Base-by-base conservation (phyloP, 2,888 invertebrate genomes). In the Nomada lathburiana region DNA sequence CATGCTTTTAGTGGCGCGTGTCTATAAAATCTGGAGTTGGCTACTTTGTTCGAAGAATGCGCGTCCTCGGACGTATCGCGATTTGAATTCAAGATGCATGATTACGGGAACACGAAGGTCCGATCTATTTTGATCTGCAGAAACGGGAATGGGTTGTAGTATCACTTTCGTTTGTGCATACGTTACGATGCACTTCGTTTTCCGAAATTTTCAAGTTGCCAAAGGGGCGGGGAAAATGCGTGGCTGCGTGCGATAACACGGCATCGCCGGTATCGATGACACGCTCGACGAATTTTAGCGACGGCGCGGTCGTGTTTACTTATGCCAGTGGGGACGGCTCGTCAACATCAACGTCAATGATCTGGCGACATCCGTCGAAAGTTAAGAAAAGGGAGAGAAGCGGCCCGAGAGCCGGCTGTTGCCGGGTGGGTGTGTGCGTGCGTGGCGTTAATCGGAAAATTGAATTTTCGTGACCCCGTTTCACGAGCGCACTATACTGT, bases 401-500 rank as follows among this genome's bases (percentile, higher is more conserved):
- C 9, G 11, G 42, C n/a, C 4, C 57, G 76, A 73, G 74, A 71
- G 74, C 53, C 62, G 82, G 60, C 73, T 65, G 73, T 70, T 73
- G 72, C 74, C 64, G 82, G 82, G 79, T 67, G 73, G 64, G 36
- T 79, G 82, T 80, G 87, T 89, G 84, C 83, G 84, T 82, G 87
- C 88, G 87, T 86, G 87, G 83, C 89, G 91, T 91, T 92, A 91
- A 93, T 93, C 91, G 88, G 91, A 91, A 93, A 93, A 93, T 92
- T 92, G 92, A 93, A 93, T 93, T 93, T 93, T 93, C 93, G 88
- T 93, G 93, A 92, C 93, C 93, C 90, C 92, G 93, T 93, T 93
- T 89, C 91, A 86, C 88, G 90, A 92, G 89, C 88, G 90, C 84
- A 89, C 84, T 84, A 83, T 78, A 88, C 83, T 84, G 88, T 89